Evolutionary conservation across 2,113 vertebrate genomes (phyloP).

Genomic region (Notothenia coriiceps): DNA sequence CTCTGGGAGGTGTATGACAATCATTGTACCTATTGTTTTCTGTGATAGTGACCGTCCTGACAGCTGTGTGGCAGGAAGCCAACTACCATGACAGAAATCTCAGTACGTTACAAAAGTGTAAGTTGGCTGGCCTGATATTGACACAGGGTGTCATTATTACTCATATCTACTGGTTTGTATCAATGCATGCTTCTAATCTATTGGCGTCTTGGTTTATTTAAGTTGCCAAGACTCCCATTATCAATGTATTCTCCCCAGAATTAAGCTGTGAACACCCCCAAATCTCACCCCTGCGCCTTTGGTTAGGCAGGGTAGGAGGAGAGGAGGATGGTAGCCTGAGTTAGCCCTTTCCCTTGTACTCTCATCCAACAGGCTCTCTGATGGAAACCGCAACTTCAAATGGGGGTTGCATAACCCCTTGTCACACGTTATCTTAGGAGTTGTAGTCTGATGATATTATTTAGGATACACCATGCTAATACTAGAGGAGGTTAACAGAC

Average conservation of each 20-base stretch:
- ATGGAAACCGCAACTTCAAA: conserved; percentile 48
- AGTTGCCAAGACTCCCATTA: conserved; percentile 17
- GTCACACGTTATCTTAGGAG: conserved; percentile 39
- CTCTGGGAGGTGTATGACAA: conserved; percentile 45
- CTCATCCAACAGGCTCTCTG: conserved; percentile 42
- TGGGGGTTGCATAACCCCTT: conserved; percentile 66
- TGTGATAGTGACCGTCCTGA: conserved; percentile 36
- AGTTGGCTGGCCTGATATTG: conserved; percentile 36
- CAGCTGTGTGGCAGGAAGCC: conserved; percentile 47
- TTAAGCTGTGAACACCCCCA: conserved; percentile 20
- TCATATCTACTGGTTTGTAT: not conserved
- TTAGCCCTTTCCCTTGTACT: conserved; percentile 53
- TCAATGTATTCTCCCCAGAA: conserved; percentile 25
- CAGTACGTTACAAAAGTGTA: conserved; percentile 18
- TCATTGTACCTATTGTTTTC: conserved; percentile 30
- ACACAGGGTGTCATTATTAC: conserved; percentile 30
- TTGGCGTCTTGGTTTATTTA: conserved; percentile 10
- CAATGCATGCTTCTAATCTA: not conserved
- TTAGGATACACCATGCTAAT: conserved; percentile 7
- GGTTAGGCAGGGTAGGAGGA: conserved; percentile 37
- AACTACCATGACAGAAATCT: conserved; percentile 40
- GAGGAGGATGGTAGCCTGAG: conserved; percentile 46
- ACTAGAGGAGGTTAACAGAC: not conserved
- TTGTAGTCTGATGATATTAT: conserved; percentile 37
- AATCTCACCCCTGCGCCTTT: conserved; percentile 24